These are phyloP conservation scores for Macroglossus sobrinus DNA, from an alignment of 2,113 vertebrate genomes.

Conservation along the genomic window DNA sequence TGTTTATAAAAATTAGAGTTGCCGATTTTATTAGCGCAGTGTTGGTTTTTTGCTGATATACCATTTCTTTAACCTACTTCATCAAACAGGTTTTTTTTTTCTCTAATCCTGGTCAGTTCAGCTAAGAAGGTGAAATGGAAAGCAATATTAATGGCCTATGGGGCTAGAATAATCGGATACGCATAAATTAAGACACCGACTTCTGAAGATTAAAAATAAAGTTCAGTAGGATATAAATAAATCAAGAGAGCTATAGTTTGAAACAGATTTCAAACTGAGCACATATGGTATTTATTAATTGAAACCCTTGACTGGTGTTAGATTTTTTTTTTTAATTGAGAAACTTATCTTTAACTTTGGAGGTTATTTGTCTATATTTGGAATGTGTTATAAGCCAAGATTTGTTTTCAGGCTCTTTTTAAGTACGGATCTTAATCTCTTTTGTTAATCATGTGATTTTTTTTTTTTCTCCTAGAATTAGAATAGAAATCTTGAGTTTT, in stretches of 20 bases:
- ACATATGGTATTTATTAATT: background rate
- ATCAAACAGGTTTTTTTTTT: background rate
- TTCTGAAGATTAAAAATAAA: constrained; percentile 12
- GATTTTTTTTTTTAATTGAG: background rate
- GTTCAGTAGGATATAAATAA: background rate
- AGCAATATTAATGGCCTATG: background rate
- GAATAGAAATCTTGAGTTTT: background rate
- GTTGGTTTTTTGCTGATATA: background rate
- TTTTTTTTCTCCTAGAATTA: background rate
- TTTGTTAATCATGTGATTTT: background rate
- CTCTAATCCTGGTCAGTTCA: background rate
- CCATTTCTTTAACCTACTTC: background rate
- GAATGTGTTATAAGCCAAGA: background rate
- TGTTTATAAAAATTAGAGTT: background rate
- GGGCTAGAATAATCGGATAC: background rate
- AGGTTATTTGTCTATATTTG: background rate
- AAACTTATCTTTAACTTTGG: background rate
- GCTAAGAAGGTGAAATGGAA: background rate
- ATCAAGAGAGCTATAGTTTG: background rate
- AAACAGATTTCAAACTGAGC: background rate
- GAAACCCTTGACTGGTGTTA: background rate
- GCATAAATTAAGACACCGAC: background rate
- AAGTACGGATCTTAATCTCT: background rate
- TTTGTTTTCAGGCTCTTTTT: constrained; percentile 8
- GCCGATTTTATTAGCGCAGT: background rate